Percentiles rank a stretch among this genome's conserved stretches.
Evolutionary conservation across 2,113 vertebrate genomes (phyloP).

Genomic region (Polypterus bichir): DNA sequence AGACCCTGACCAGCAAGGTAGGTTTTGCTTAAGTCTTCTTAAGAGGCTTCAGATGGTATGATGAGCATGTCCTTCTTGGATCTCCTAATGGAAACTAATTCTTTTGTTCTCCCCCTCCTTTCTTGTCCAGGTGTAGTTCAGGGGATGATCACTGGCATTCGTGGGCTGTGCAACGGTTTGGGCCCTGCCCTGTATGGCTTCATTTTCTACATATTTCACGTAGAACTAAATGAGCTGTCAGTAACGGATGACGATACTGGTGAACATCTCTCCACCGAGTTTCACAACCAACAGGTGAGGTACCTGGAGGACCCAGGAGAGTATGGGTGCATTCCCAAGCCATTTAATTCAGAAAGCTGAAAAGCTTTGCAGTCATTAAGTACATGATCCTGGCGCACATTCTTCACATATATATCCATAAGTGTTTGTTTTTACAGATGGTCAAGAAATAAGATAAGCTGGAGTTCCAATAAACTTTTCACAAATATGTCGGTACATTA

Average conservation of each 20-base stretch:
- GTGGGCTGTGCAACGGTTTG: slow-evolving; percentile 73
- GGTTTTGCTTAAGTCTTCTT: slow-evolving; percentile 2
- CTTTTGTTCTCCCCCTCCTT: not conserved
- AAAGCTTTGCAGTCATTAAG: too few relatives aligned
- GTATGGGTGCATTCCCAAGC: too few relatives aligned
- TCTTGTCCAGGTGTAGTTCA: slow-evolving; percentile 62
- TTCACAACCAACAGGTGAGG: slow-evolving; percentile 29
- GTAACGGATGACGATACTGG: slow-evolving; percentile 43
- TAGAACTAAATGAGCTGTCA: slow-evolving; percentile 65
- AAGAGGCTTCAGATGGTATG: not conserved
- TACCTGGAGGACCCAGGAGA: too few relatives aligned
- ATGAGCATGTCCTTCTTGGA: not conserved
- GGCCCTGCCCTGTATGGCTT: slow-evolving; percentile 77
- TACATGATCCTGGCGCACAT: too few relatives aligned
- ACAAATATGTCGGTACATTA: too few relatives aligned
- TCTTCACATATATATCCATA: too few relatives aligned
- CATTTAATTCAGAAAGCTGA: too few relatives aligned
- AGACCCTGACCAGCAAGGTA: slow-evolving; percentile 75
- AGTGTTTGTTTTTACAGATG: too few relatives aligned
- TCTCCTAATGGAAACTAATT: not conserved
- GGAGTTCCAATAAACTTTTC: too few relatives aligned
- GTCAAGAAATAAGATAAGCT: too few relatives aligned
- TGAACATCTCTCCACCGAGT: slow-evolving; percentile 44
- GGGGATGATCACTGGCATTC: slow-evolving; percentile 77
- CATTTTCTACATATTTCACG: slow-evolving; percentile 80